These are phyloP conservation scores for Malthinus seriepunctatus DNA, from an alignment of 2,888 invertebrate genomes.

Conservation along the genomic window DNA sequence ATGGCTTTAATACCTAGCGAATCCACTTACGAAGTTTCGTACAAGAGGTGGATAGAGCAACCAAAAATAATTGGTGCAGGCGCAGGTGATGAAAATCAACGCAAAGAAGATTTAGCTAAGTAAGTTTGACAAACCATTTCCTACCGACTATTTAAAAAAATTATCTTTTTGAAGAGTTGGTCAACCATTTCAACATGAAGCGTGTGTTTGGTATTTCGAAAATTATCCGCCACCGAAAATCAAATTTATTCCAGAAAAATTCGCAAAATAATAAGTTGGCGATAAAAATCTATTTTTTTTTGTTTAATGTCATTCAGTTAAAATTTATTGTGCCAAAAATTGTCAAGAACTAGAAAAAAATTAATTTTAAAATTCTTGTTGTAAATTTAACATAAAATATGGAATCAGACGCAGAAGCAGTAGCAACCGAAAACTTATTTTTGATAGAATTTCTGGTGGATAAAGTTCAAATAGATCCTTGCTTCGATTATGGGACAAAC, in stretches of 20 bases:
- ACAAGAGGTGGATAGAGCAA: constrained; percentile 58
- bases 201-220: constrained; percentile 61
- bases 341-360: constrained; percentile 16
- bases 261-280: constrained; percentile 20
- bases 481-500: constrained; percentile 49
- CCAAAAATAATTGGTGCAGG: constrained; percentile 55
- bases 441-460: constrained; percentile 68
- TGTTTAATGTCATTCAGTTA: constrained; percentile 12
- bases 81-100: constrained; percentile 44
- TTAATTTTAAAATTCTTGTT: constrained; percentile 17
- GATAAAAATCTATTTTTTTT: constrained; percentile 10
- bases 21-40: constrained; percentile 22
- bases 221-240: constrained; percentile 59
- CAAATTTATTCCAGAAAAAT: constrained; percentile 35
- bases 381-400: constrained; percentile 35
- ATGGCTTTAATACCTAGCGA: neutral
- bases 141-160: neutral
- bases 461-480: constrained; percentile 45
- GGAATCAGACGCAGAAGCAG: no score
- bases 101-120: constrained; percentile 46
- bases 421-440: constrained; percentile 62
- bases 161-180: constrained; percentile 55
- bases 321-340: constrained; percentile 24
- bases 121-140: constrained; percentile 34
- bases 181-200: constrained; percentile 59